phyloP scores from a whole-genome alignment of 2,797 vertebrate genomes.

The Lates japonicus region DNA sequence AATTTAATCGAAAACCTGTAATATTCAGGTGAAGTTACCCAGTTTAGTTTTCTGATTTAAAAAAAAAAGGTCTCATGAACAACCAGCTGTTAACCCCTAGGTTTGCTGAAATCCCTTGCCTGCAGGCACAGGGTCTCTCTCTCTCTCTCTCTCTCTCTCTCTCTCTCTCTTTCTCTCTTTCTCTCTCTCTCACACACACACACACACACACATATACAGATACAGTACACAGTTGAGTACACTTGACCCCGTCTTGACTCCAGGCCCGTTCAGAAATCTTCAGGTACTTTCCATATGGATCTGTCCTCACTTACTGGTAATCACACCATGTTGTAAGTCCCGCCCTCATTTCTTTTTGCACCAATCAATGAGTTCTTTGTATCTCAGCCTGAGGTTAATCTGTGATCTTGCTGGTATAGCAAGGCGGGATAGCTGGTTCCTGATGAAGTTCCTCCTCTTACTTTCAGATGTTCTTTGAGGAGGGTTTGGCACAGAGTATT shows the following conservation, averaged over 20 bases:
- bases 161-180: background rate
- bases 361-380: constrained; percentile 40
- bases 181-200: constrained; percentile 3
- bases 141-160: background rate
- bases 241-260: constrained; percentile 20
- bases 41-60: background rate
- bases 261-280: constrained; percentile 38
- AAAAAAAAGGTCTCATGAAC: too few species aligned
- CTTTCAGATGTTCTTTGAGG: constrained; percentile 4
- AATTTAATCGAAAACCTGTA: background rate
- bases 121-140: background rate
- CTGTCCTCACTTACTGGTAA: constrained; percentile 33
- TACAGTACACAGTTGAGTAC: constrained; percentile 15
- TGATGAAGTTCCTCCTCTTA: constrained; percentile 13
- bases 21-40: background rate
- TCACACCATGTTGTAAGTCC: constrained; percentile 51
- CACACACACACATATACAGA: constrained; percentile 6
- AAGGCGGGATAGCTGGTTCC: constrained; percentile 13
- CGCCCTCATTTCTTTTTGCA: constrained; percentile 19
- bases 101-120: background rate
- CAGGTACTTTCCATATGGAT: constrained; percentile 78
- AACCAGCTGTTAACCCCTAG: background rate
- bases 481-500: background rate
- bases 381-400: constrained; percentile 13
- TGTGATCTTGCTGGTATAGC: background rate